A percentile compares a stretch with the other conserved stretches of the same genome.
These are phyloP conservation scores for Lerema accius DNA, from an alignment of 1,140 invertebrate species.

Conservation along the genomic window DNA sequence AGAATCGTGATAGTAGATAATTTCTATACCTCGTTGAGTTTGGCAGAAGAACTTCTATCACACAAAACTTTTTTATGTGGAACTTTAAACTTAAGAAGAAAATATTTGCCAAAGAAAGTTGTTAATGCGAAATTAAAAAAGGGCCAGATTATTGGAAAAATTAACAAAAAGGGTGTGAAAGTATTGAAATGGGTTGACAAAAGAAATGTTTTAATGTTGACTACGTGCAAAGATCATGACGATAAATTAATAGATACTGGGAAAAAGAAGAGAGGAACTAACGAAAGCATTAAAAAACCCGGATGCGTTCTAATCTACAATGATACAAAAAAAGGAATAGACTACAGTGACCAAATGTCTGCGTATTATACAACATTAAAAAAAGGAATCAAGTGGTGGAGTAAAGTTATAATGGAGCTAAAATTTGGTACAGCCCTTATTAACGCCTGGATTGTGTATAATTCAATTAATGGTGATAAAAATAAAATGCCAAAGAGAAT, in stretches of 20 bases:
- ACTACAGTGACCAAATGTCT: slow-evolving; percentile 35
- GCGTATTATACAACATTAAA: slow-evolving; percentile 32
- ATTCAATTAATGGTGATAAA: slow-evolving; percentile 16
- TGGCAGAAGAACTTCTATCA: slow-evolving; percentile 40
- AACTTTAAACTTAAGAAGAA: slow-evolving; percentile 33
- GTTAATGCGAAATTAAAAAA: slow-evolving; percentile 33
- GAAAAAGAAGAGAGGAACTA: slow-evolving; percentile 25
- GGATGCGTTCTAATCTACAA: too few relatives aligned
- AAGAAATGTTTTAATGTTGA: slow-evolving; percentile 40
- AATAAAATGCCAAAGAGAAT: slow-evolving; percentile 30
- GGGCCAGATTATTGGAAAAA: slow-evolving; percentile 36
- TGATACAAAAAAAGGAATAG: slow-evolving; percentile 39
- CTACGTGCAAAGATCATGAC: slow-evolving; percentile 41
- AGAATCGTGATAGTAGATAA: slow-evolving; percentile 37
- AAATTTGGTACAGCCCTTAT: slow-evolving; percentile 34
- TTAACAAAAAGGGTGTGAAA: slow-evolving; percentile 36
- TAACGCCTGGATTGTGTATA: slow-evolving; percentile 40
- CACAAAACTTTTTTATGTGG: slow-evolving; percentile 43
- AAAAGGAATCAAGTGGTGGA: slow-evolving; percentile 35
- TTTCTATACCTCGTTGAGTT: slow-evolving; percentile 35
- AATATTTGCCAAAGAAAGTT: slow-evolving; percentile 41
- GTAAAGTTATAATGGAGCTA: slow-evolving; percentile 35
- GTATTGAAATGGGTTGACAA: slow-evolving; percentile 39
- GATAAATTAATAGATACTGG: slow-evolving; percentile 38
- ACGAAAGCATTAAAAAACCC: too few relatives aligned